Conservation (phyloP, 2,888 invertebrate species). For the Thysanoteuthis rhombus region DNA sequence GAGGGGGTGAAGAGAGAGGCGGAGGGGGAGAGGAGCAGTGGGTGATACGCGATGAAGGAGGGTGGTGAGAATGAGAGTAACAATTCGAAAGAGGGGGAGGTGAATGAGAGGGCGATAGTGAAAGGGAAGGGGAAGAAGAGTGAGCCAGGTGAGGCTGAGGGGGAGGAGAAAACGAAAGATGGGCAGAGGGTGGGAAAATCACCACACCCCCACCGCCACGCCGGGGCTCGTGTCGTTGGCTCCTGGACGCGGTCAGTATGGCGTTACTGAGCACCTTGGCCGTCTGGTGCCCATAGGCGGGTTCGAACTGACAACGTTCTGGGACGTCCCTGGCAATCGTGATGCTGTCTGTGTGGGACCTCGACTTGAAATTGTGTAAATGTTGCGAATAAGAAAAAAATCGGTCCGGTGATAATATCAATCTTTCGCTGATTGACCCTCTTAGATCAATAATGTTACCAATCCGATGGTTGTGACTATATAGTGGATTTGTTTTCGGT, state of each 20-base stretch:
- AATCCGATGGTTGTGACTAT: not conserved
- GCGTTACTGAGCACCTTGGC: not conserved
- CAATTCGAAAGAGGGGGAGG: no score
- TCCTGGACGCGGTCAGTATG: not conserved
- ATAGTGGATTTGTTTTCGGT: not conserved
- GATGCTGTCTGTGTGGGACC: not conserved
- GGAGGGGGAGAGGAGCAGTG: no score
- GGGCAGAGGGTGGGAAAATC: not conserved
- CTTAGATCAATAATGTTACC: not conserved
- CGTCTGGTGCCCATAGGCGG: not conserved
- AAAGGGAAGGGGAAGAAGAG: not conserved
- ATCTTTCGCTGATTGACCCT: not conserved
- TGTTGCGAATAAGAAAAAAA: not conserved
- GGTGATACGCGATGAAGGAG: no score
- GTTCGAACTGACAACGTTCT: not conserved
- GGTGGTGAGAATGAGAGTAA: no score
- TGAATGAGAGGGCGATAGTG: not conserved
- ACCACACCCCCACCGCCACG: not conserved
- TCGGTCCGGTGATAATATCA: not conserved
- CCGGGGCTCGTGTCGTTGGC: not conserved
- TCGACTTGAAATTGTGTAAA: not conserved
- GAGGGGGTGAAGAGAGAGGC: no score
- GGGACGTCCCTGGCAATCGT: not conserved
- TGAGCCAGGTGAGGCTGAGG: not conserved
- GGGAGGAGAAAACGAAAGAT: not conserved